Conservation (phyloP, 1,140 invertebrate species). For the Lethocerus indicus region DNA sequence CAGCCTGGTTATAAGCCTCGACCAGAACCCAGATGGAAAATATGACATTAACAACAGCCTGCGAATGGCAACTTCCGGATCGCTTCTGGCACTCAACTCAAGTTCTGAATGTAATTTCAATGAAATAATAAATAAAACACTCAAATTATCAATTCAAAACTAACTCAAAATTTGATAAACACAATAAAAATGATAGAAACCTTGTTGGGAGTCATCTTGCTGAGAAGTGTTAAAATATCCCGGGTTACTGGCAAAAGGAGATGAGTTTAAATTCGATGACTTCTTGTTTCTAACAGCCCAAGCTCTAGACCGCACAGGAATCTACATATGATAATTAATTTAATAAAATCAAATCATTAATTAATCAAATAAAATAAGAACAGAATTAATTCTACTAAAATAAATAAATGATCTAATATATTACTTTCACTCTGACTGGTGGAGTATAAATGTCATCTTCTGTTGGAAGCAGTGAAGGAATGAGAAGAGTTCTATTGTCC, state of each 20-base stretch:
- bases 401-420: not conserved
- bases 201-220: constrained; percentile 1
- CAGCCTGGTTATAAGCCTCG: constrained; percentile 77
- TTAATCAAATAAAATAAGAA: too few relatives aligned
- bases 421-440: constrained; percentile 20
- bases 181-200: too few relatives aligned
- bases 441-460: constrained; percentile 41
- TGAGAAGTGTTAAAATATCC: too few relatives aligned
- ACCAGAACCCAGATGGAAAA: constrained; percentile 97
- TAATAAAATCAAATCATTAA: too few relatives aligned
- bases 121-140: too few relatives aligned
- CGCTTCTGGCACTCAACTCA: constrained; percentile 27
- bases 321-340: too few relatives aligned
- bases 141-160: too few relatives aligned
- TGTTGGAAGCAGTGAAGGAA: constrained; percentile 79
- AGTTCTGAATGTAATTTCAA: constrained; percentile 10
- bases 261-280: constrained; percentile 9
- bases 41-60: constrained; percentile 81
- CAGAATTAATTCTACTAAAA: too few relatives aligned
- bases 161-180: too few relatives aligned
- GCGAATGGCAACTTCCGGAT: constrained; percentile 37
- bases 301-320: constrained; percentile 33
- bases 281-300: constrained; percentile 29
- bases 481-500: constrained; percentile 78
- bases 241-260: constrained; percentile 5